Percentiles rank a stretch among this genome's conserved stretches.
Evolutionary conservation across 2,888 invertebrate genomes (phyloP).

Genomic region (Ornithoptera alexandrae): DNA sequence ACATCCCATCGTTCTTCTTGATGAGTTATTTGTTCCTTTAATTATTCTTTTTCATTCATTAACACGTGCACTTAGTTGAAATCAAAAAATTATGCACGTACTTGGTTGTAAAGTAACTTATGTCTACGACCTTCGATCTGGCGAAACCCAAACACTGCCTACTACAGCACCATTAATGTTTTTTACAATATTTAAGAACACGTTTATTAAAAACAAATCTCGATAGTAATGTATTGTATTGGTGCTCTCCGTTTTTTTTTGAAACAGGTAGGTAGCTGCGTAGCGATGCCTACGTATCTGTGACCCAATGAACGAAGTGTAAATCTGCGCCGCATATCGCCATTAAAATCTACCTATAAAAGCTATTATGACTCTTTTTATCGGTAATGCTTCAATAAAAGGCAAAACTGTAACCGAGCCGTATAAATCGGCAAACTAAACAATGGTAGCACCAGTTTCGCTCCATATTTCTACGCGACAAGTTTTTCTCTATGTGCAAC

Average conservation of each 20-base stretch:
- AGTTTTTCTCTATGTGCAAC: slow-evolving; percentile 70
- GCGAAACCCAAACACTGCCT: too few relatives aligned
- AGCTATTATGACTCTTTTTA: slow-evolving; percentile 75
- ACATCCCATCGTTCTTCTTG: slow-evolving; percentile 10
- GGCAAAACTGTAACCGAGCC: slow-evolving; percentile 78
- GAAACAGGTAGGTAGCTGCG: not conserved
- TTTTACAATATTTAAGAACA: too few relatives aligned
- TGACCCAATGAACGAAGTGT: slow-evolving; percentile 52
- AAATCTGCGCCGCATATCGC: slow-evolving; percentile 64
- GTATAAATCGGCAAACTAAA: slow-evolving; percentile 81
- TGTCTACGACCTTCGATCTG: too few relatives aligned
- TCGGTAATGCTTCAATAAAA: slow-evolving; percentile 79
- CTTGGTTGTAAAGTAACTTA: too few relatives aligned
- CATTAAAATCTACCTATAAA: slow-evolving; percentile 75
- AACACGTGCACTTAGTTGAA: not conserved
- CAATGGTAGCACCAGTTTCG: slow-evolving; percentile 75
- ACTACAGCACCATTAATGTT: too few relatives aligned
- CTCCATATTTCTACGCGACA: slow-evolving; percentile 73
- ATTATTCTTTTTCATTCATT: slow-evolving; percentile 25
- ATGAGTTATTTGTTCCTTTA: slow-evolving; percentile 48
- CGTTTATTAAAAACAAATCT: too few relatives aligned
- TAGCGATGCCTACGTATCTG: slow-evolving; percentile 32
- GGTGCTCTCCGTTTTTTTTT: not conserved
- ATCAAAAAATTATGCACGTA: too few relatives aligned
- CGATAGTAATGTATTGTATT: too few relatives aligned